Percentiles rank a stretch among this genome's conserved stretches.
Conservation (phyloP, 1,140 invertebrate species). For the Cheumatopsyche charites region DNA sequence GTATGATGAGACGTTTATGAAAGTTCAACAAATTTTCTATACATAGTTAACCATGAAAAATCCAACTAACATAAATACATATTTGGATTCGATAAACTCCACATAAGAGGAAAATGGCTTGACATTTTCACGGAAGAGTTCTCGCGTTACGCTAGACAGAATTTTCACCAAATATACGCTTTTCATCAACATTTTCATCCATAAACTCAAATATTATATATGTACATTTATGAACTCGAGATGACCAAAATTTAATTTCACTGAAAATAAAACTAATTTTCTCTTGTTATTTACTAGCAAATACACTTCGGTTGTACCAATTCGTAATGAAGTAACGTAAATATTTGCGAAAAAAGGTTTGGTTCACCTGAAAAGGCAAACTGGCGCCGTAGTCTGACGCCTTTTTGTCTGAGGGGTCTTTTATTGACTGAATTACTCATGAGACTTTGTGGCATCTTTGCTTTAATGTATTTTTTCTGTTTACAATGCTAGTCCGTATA, state of each 20-base stretch:
- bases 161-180: slow-evolving; percentile 33
- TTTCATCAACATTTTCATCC: neutral
- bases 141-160: slow-evolving; percentile 44
- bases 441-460: too few species aligned
- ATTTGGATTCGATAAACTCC: neutral
- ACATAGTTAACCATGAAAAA: too few species aligned
- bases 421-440: neutral
- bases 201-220: too few species aligned
- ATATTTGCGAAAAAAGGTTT: neutral
- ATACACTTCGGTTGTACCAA: too few species aligned
- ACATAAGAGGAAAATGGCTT: neutral
- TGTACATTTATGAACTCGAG: too few species aligned
- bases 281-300: too few species aligned
- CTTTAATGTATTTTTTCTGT: too few species aligned
- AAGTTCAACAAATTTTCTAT: too few species aligned
- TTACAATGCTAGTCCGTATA: neutral
- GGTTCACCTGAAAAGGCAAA: neutral
- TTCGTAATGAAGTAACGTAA: too few species aligned
- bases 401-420: slow-evolving; percentile 9
- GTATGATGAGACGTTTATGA: too few species aligned
- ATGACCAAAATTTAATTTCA: too few species aligned
- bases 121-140: slow-evolving; percentile 33
- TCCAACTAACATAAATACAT: neutral
- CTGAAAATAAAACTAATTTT: too few species aligned
- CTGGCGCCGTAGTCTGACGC: slow-evolving; percentile 2